Evolutionary conservation across 1,140 invertebrate species (phyloP).

Genomic region (Penaeus japonicus): DNA sequence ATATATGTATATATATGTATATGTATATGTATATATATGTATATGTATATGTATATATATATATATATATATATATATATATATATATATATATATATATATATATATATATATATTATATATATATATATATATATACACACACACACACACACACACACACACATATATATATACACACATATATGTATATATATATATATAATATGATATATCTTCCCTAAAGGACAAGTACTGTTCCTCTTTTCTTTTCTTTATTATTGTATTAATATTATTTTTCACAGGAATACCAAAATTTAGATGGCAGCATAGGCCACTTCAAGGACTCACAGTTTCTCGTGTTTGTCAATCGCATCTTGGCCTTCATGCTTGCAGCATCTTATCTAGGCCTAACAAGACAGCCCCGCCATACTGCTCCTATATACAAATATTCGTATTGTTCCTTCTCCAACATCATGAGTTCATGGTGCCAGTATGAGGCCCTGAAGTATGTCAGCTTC

Average conservation of each 20-base stretch:
- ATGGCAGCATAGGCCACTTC: slow-evolving; percentile 62
- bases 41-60: too few relatives aligned
- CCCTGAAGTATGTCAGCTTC: slow-evolving; percentile 97
- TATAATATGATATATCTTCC: too few relatives aligned
- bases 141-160: too few relatives aligned
- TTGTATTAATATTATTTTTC: neutral
- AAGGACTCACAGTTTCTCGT: slow-evolving; percentile 70
- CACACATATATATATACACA: too few relatives aligned
- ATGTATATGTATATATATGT: too few relatives aligned
- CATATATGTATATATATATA: too few relatives aligned
- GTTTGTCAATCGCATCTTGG: slow-evolving; percentile 67
- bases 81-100: too few relatives aligned
- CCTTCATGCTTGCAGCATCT: slow-evolving; percentile 48
- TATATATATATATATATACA: too few relatives aligned
- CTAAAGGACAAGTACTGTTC: too few relatives aligned
- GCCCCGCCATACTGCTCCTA: slow-evolving; percentile 80
- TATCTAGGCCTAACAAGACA: slow-evolving; percentile 63
- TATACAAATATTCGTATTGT: slow-evolving; percentile 96
- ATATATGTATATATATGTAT: too few relatives aligned
- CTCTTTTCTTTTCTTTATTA: neutral
- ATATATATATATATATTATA: too few relatives aligned
- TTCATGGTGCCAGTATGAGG: slow-evolving; percentile 99
- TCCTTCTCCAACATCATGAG: slow-evolving; percentile 98
- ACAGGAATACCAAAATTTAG: slow-evolving; percentile 46
- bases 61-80: too few relatives aligned